Evolutionary conservation across 2,113 vertebrate species (phyloP), one percentile per base, ranked within the genome.

Genomic region (Holacanthus passer): DNA sequence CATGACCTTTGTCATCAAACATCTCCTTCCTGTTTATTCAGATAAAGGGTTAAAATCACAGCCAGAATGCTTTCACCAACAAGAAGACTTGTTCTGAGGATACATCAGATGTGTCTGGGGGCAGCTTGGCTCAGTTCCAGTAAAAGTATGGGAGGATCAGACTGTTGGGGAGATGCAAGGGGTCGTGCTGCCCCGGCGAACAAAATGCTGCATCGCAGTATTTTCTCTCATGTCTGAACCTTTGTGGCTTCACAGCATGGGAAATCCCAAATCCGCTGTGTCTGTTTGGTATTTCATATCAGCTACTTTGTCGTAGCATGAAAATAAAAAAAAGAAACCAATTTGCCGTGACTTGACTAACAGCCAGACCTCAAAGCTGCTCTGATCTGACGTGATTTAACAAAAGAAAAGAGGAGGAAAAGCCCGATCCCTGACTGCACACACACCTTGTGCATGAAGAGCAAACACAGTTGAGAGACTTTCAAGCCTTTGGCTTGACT

Each of bases 391-490:
- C 81, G 70, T 69, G 79, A 87, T 90, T 88, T 70, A 78, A 88
- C 92, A 88, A 91, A 92, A 83, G 89, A 75, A 83, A 87, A 74
- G 82, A 88, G 68, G 76, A 89, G 82, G 84, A 88, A 88, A 87
- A 82, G 4, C 88, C 87, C 81, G 82, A 88, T 89, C 79, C 60
- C 82, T 77, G 85, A 71, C 83, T 56, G 27, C 68, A 89, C 83
- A 88, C 90, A 94, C 75, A 81, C 90, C 85, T 92, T 79, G 60
- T 55, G 63, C 72, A 87, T 80, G 74, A 65, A 86, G 77, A 89
- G 91, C 91, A 95, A 94, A 95, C 87, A 90, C 8, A 64, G 60
- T 56, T 29, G 17, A 50, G 64, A 90, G 59, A 91, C 90, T 93
- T 90, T 90, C 50, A 94, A 87, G 88, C 93, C 83, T 79, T 72